These are phyloP conservation scores for Itoplectis maculator DNA, from an alignment of 2,888 invertebrate genomes.

Conservation along the genomic window DNA sequence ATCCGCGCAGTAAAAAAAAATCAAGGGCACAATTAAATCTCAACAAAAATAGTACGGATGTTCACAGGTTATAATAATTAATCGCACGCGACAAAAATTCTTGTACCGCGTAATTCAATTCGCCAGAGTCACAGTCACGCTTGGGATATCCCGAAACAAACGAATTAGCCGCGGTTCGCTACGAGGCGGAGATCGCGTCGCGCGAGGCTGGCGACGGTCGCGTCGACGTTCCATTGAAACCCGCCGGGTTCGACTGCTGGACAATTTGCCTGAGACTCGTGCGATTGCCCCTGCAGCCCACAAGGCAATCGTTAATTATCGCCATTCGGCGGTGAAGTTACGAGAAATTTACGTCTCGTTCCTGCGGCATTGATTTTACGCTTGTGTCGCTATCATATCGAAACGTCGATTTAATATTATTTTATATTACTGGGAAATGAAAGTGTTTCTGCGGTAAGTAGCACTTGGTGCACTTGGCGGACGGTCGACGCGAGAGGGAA, in stretches of 20 bases:
- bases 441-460: slow-evolving; percentile 58
- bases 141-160: slow-evolving; percentile 19
- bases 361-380: slow-evolving; percentile 59
- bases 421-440: slow-evolving; percentile 55
- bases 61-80: neutral
- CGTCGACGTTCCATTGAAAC: slow-evolving; percentile 5
- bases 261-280: neutral
- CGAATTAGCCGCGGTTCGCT: slow-evolving; percentile 22
- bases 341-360: slow-evolving; percentile 59
- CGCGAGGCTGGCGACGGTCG: neutral
- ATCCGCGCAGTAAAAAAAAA: too few species aligned
- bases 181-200: slow-evolving; percentile 1
- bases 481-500: slow-evolving; percentile 11
- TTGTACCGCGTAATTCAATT: neutral
- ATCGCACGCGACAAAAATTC: neutral
- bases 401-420: slow-evolving; percentile 62
- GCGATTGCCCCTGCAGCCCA: slow-evolving; percentile 10
- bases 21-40: too few species aligned
- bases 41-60: neutral
- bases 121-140: neutral
- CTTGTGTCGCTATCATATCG: slow-evolving; percentile 43
- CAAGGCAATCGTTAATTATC: slow-evolving; percentile 49
- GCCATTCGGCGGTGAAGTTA: slow-evolving; percentile 43
- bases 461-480: slow-evolving; percentile 39
- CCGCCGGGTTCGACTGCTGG: neutral